phyloP scores from a whole-genome alignment of 2,113 vertebrate genomes.

The Regulus satrapa region DNA sequence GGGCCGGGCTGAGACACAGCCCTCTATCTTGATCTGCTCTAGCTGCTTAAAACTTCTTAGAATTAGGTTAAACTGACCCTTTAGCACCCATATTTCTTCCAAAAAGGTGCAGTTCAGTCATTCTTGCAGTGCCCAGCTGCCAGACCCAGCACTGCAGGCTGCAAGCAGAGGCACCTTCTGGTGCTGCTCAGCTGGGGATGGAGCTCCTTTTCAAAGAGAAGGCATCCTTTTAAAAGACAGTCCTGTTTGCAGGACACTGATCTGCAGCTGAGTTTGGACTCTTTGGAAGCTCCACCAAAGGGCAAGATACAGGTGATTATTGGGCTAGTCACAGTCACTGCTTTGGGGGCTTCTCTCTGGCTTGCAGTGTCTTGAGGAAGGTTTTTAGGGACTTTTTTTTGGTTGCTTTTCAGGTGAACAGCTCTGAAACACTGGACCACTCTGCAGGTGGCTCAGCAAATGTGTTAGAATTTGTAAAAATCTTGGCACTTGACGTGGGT shows the following conservation, averaged over 20 bases:
- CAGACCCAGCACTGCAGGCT: not conserved
- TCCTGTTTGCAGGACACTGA: not conserved
- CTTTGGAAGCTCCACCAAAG: not conserved
- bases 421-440: not conserved
- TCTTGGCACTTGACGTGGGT: fast-evolving
- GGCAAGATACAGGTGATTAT: not conserved
- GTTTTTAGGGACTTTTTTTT: not conserved
- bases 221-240: not conserved
- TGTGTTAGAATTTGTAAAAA: not conserved
- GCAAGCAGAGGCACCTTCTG: not conserved
- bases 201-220: not conserved
- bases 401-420: not conserved
- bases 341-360: not conserved
- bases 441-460: not conserved
- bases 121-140: not conserved
- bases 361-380: not conserved
- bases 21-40: not conserved
- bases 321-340: not conserved
- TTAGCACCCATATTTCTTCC: not conserved
- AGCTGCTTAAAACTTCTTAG: not conserved
- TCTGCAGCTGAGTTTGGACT: not conserved
- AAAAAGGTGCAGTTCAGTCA: not conserved
- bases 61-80: not conserved
- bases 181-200: not conserved
- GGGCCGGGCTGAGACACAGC: not conserved